phyloP scores from a whole-genome alignment of 1,140 invertebrate species.

The Harpegnathos saltator region DNA sequence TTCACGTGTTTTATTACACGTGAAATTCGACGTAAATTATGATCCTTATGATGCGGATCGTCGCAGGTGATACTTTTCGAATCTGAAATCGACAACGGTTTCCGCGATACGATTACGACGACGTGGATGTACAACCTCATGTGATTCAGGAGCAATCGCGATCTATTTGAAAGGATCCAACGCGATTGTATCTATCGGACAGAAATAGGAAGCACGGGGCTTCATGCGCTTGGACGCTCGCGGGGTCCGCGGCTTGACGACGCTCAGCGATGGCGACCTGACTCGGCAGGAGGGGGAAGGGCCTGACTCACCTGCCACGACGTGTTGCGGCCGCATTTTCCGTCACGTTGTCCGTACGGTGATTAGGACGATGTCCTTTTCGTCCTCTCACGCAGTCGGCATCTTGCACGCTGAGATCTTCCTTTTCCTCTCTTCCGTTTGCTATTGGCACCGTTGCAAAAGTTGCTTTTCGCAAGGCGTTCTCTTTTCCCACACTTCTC shows the following conservation, averaged over 20 bases:
- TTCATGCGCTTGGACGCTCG: neutral
- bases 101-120: too few species aligned
- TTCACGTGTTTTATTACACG: too few species aligned
- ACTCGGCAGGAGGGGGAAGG: slow-evolving; percentile 27
- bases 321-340: slow-evolving; percentile 76
- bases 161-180: too few species aligned
- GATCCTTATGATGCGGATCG: too few species aligned
- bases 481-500: slow-evolving; percentile 18
- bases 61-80: too few species aligned
- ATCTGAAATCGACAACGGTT: too few species aligned
- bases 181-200: too few species aligned
- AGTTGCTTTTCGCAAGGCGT: slow-evolving; percentile 26
- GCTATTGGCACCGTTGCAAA: neutral
- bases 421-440: neutral
- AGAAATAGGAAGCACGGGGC: too few species aligned
- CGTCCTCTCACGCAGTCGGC: slow-evolving; percentile 64
- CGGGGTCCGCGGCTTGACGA: slow-evolving; percentile 3
- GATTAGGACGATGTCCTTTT: too few species aligned
- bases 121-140: too few species aligned
- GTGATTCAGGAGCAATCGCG: too few species aligned
- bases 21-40: too few species aligned
- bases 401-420: slow-evolving; percentile 40
- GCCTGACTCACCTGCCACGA: slow-evolving; percentile 77
- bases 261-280: slow-evolving; percentile 49
- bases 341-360: slow-evolving; percentile 44